These are phyloP conservation scores for Kryptolebias ocellatus DNA, from an alignment of 2,797 vertebrate species.

Conservation along the genomic window DNA sequence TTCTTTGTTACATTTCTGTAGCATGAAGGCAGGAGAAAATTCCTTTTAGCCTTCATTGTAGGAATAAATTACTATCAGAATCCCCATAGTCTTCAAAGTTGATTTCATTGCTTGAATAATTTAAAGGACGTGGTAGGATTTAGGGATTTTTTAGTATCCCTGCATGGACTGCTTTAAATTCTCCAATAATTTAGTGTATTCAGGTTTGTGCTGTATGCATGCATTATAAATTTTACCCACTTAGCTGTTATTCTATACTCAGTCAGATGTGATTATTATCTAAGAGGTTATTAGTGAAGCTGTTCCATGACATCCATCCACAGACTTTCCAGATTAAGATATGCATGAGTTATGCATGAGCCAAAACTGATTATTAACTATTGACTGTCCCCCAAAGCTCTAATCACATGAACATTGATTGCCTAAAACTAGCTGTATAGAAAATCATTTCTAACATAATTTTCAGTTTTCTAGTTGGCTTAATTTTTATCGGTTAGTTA, in stretches of 20 bases:
- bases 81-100: no score
- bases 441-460: background rate
- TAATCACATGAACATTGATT: background rate
- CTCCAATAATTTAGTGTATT: background rate
- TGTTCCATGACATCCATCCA: background rate
- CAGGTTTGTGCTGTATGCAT: background rate
- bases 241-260: background rate
- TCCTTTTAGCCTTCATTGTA: no score
- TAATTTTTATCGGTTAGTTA: background rate
- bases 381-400: background rate
- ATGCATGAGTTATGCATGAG: background rate
- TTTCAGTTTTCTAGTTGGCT: background rate
- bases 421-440: background rate
- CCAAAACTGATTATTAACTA: background rate
- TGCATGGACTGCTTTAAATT: background rate
- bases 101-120: conserved; percentile 6
- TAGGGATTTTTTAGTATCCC: background rate
- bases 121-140: background rate
- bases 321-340: background rate
- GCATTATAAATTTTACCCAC: background rate
- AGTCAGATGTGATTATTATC: background rate
- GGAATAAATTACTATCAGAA: background rate
- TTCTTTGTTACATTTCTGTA: background rate
- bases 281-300: background rate
- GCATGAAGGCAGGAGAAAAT: no score